Evolutionary conservation across 92 coral and sea anemone genomes (phyloP).

Genomic region (Siderastrea siderea): DNA sequence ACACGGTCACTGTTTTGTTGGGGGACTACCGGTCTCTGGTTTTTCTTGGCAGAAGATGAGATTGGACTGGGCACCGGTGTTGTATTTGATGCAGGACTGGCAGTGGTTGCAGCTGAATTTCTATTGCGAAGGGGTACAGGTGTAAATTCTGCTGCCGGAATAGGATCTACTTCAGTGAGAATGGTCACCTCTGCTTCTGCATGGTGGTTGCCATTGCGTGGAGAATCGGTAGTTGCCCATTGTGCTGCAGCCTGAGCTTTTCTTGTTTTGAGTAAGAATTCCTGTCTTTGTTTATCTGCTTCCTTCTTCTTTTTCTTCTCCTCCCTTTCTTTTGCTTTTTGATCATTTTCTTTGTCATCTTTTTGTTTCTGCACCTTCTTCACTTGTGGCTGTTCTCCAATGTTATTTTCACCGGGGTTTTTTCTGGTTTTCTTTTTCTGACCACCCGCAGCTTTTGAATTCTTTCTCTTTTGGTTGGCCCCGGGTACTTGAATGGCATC

Average conservation of each 20-base stretch:
- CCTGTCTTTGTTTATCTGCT: conserved; percentile 30
- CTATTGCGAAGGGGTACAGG: too few relatives aligned
- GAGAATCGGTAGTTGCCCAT: not conserved
- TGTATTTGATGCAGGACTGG: too few relatives aligned
- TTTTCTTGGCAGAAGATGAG: too few relatives aligned
- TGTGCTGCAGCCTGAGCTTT: conserved; percentile 37
- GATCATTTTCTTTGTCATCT: not conserved
- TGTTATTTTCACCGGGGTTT: too few relatives aligned
- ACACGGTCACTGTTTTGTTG: too few relatives aligned
- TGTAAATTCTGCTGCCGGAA: too few relatives aligned
- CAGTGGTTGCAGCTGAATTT: too few relatives aligned
- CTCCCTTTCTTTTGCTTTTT: not conserved
- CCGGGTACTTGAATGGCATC: not conserved
- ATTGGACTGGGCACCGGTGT: too few relatives aligned
- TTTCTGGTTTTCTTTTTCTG: not conserved
- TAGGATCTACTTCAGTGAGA: too few relatives aligned
- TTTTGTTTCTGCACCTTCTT: not conserved
- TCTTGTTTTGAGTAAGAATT: conserved; percentile 24
- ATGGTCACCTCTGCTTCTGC: too few relatives aligned
- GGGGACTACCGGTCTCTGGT: too few relatives aligned
- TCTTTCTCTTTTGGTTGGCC: conserved; percentile 14
- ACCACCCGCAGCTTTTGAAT: not conserved
- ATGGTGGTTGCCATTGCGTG: too few relatives aligned
- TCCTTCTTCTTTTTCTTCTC: conserved; percentile 26
- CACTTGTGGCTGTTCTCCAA: not conserved